Conservation (phyloP, 2,113 vertebrate genomes). For the Piaya cayana region DNA sequence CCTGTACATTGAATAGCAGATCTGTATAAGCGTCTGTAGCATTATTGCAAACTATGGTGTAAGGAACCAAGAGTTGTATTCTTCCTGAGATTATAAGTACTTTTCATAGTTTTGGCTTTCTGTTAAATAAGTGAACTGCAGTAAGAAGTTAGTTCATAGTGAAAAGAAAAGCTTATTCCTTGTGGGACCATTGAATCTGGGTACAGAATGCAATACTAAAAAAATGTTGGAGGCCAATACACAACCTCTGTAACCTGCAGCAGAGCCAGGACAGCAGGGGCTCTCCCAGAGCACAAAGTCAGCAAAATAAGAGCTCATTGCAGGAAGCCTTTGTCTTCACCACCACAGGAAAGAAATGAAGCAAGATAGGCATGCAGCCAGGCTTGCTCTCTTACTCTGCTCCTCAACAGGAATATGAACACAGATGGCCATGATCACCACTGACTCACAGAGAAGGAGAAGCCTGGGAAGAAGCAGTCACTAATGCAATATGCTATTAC, state of each 20-base stretch:
- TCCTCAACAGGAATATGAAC: accelerated
- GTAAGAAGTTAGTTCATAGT: not conserved
- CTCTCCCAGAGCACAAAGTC: not conserved
- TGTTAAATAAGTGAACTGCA: not conserved
- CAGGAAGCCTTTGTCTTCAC: not conserved
- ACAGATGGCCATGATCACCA: accelerated
- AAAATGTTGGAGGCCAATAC: not conserved
- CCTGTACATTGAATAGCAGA: not conserved
- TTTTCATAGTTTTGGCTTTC: not conserved
- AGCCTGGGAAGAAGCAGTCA: not conserved
- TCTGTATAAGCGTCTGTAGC: not conserved
- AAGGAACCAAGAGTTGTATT: not conserved
- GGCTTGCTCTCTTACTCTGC: not conserved
- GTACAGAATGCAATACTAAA: not conserved
- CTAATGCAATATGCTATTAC: not conserved
- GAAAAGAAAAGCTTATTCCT: not conserved
- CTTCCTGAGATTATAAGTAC: not conserved
- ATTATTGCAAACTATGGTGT: not conserved
- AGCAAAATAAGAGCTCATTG: not conserved
- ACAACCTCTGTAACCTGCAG: not conserved
- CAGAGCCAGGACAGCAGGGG: not conserved
- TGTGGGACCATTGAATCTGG: not conserved
- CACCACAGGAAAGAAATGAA: not conserved
- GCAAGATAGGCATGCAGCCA: accelerated
- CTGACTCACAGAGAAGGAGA: not conserved